phyloP scores from a whole-genome alignment of 1,140 invertebrate genomes.

The Drosophila pallidifrons region DNA sequence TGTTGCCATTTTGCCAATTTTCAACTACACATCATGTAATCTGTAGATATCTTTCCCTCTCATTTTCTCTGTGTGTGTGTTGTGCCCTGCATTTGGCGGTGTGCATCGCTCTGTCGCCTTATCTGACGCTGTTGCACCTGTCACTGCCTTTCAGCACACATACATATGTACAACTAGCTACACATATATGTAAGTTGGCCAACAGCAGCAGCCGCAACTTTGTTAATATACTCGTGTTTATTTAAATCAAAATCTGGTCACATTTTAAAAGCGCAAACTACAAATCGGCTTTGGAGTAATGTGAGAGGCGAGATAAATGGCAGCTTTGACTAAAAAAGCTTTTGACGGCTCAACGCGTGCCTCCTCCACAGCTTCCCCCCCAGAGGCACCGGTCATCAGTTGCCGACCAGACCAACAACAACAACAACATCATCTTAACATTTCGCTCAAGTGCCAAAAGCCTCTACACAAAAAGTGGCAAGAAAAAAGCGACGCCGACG shows the following conservation, averaged over 20 bases:
- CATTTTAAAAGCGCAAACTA: slow-evolving; percentile 8
- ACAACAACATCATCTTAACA: slow-evolving; percentile 15
- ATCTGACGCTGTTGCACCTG: slow-evolving; percentile 63
- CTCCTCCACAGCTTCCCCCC: neutral
- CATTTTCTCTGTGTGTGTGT: neutral
- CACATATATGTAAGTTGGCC: slow-evolving; percentile 14
- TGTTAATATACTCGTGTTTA: slow-evolving; percentile 3
- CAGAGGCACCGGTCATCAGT: neutral
- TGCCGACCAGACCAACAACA: slow-evolving; percentile 16
- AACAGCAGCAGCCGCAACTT: neutral
- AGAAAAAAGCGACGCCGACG: slow-evolving; percentile 35
- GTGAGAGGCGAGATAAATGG: slow-evolving; percentile 26
- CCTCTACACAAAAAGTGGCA: slow-evolving; percentile 24
- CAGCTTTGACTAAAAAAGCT: slow-evolving; percentile 43
- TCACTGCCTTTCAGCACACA: slow-evolving; percentile 38
- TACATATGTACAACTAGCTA: slow-evolving; percentile 9
- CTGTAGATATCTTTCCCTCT: slow-evolving; percentile 19
- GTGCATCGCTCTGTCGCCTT: slow-evolving; percentile 54
- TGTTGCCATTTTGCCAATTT: slow-evolving; percentile 72
- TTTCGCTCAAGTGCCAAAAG: slow-evolving; percentile 35
- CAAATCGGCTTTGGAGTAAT: slow-evolving; percentile 44
- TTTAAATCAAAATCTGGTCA: slow-evolving; percentile 31
- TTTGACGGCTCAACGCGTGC: slow-evolving; percentile 37
- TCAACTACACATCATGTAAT: slow-evolving; percentile 76
- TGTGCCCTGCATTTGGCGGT: slow-evolving; percentile 13